Base-by-base conservation (phyloP, 2,113 vertebrate species). In the Chinchilla lanigera region DNA sequence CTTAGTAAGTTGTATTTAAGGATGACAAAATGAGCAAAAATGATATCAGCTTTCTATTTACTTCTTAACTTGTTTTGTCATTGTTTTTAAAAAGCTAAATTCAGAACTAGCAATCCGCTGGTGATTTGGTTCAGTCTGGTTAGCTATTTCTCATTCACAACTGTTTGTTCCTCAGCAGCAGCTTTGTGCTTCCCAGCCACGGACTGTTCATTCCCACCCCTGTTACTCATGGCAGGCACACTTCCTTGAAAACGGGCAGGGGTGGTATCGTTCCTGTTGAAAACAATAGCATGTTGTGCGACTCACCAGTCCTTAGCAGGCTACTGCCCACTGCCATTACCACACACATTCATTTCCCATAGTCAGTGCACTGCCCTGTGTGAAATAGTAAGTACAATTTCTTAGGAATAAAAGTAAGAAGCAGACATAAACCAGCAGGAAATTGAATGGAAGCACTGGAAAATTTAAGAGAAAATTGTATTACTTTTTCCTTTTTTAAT, bases 401-500 rank as follows among this genome's bases (percentile, higher is more conserved):
- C 80, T 96, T 54, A 96, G 67, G 86, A 63, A 81, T 61, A 56
- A 92, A 56, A 80, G 63, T 41, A 63, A 80, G 24, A 84, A 87
- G 24, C 30, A 60, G 60, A 95, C 84, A 47, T 77, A 89, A 90
- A 47, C n/a, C n/a, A 63, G 82, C 5, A 41, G 86, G 71, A 96
- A 92, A 89, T 60, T 47, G 90, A 95, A 93, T 65, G 22, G 58
- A 94, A 78, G 67, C 54, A 50, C 19, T 56, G 30, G 44, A 89
- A 95, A 87, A 81, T 89, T 63, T 92, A 38, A 85, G 73, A 95
- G 71, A 91, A 93, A 85, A 89, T 30, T 60, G 54, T 33, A 44
- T 73, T 86, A 50, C 67, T 93, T 77, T 93, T 67, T 89, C 20
- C n/a, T 44, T 84, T 93, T 86, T 92, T 86, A 86, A 93, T 82